Percentiles rank a stretch among this genome's conserved stretches.
Evolutionary conservation across 2,113 vertebrate species (phyloP).

Genomic region (Sminthopsis crassicaudata): DNA sequence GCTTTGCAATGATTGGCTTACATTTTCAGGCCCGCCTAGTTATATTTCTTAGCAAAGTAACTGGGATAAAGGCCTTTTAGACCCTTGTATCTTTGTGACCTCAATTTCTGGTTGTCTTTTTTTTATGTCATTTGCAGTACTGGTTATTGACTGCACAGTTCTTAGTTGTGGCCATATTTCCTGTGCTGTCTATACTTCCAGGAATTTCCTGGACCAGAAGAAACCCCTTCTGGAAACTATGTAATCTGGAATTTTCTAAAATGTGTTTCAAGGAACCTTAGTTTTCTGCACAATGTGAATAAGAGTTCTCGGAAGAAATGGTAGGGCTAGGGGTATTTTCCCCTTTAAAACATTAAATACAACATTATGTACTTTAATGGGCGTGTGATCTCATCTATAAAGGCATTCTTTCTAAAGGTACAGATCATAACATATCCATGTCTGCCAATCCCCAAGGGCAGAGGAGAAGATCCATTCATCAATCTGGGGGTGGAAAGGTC

Average conservation of each 20-base stretch:
- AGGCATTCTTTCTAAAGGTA: background rate
- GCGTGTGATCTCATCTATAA: background rate
- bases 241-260: background rate
- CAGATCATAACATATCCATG: background rate
- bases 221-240: background rate
- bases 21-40: background rate
- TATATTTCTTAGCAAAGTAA: background rate
- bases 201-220: background rate
- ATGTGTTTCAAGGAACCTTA: background rate
- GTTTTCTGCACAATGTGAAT: background rate
- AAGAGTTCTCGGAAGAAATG: background rate
- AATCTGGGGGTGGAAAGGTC: too few relatives aligned
- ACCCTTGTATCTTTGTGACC: background rate
- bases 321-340: background rate
- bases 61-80: background rate
- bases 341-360: background rate
- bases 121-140: background rate
- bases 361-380: background rate
- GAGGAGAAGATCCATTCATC: background rate
- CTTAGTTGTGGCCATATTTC: background rate
- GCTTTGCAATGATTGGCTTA: background rate
- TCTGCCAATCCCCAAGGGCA: background rate
- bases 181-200: background rate
- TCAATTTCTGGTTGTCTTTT: background rate
- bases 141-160: background rate